A percentile compares a stretch with the other conserved stretches of the same genome.
Conservation (phyloP, 2,113 vertebrate species). For the Scolopax mira region DNA sequence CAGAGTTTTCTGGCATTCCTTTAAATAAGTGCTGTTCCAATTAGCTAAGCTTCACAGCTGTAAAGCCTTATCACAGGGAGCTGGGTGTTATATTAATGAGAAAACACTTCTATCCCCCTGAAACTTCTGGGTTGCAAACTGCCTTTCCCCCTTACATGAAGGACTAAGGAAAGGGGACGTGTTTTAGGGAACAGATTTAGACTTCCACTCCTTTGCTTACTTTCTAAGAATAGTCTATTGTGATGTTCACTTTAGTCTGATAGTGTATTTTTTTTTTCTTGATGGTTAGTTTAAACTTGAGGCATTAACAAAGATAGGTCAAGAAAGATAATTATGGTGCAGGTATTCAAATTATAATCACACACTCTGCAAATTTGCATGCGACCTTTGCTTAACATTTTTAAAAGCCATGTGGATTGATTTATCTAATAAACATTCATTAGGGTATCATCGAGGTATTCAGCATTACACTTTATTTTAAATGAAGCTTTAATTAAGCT, state of each 20-base stretch:
- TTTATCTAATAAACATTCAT: neutral
- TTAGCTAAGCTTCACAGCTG: neutral
- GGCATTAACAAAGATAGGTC: neutral
- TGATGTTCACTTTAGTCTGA: neutral
- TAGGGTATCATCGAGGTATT: neutral
- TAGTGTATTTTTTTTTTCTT: neutral
- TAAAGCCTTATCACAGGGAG: neutral
- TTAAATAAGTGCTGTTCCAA: neutral
- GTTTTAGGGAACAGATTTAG: neutral
- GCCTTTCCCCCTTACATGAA: neutral
- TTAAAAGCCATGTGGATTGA: neutral
- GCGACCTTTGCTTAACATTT: neutral
- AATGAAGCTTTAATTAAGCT: neutral
- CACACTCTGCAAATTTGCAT: neutral
- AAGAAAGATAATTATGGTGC: neutral
- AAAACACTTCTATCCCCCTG: neutral
- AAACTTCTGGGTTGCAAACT: neutral
- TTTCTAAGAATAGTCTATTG: neutral
- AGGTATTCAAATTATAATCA: neutral
- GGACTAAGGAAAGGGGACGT: fast-evolving
- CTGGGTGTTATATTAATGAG: neutral
- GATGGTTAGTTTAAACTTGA: neutral
- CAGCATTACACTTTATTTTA: neutral
- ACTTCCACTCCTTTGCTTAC: neutral
- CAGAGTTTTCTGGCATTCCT: neutral